These are phyloP conservation scores for Drosophila longiperda DNA, from an alignment of 2,888 invertebrate species.

Conservation along the genomic window DNA sequence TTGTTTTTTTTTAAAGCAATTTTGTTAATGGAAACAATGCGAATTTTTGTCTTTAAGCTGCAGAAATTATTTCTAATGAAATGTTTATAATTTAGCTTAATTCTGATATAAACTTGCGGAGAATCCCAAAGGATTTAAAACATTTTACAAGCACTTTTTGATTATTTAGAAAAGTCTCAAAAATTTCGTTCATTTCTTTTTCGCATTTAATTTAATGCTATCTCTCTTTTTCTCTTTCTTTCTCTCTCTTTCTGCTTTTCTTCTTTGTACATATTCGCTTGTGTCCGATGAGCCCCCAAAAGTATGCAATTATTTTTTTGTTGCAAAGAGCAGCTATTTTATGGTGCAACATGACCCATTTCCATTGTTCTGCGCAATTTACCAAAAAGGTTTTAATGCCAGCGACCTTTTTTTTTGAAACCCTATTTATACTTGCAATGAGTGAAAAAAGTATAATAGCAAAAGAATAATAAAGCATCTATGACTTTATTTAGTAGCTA, in stretches of 20 bases:
- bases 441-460: neutral
- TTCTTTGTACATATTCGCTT: neutral
- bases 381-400: constrained; percentile 16
- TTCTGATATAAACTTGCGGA: no score
- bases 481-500: neutral
- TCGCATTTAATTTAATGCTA: constrained; percentile 40
- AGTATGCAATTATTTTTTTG: constrained; percentile 24
- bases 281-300: constrained; percentile 14
- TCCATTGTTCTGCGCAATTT: neutral
- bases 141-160: neutral
- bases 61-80: no score
- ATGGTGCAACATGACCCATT: constrained; percentile 6
- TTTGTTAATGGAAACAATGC: neutral
- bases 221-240: neutral
- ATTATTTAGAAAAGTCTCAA: constrained; percentile 21
- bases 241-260: no score
- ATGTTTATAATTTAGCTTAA: no score
- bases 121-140: neutral
- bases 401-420: neutral
- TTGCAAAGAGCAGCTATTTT: neutral
- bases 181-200: constrained; percentile 56
- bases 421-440: neutral
- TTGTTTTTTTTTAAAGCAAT: neutral
- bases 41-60: neutral
- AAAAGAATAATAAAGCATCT: neutral